phyloP scores from a whole-genome alignment of 2,797 vertebrate genomes.

The Melanotaenia boesemani region DNA sequence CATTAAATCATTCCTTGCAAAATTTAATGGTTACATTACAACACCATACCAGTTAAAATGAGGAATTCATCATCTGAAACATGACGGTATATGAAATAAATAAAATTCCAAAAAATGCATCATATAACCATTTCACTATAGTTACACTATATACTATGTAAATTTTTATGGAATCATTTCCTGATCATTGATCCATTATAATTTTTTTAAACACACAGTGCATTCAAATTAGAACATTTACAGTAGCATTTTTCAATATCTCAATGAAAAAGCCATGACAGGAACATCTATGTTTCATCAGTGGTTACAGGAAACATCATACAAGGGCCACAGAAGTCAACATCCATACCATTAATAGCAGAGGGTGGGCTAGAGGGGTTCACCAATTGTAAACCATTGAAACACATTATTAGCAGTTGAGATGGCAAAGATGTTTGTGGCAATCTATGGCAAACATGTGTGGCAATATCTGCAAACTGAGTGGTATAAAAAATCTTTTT shows the following conservation, averaged over 20 bases:
- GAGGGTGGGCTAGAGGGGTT: conserved; percentile 75
- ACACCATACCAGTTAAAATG: conserved; percentile 86
- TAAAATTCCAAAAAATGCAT: conserved; percentile 74
- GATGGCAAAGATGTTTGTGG: conserved; percentile 55
- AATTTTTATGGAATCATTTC: conserved; percentile 76
- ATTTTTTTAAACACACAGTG: conserved; percentile 77
- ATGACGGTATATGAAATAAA: conserved; percentile 83
- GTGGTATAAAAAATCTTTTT: conserved; percentile 61
- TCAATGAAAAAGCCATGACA: conserved; percentile 83
- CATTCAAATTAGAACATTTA: conserved; percentile 84
- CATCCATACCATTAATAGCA: conserved; percentile 82
- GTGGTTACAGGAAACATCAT: conserved; percentile 79
- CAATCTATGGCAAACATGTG: conserved; percentile 63
- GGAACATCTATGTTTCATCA: conserved; percentile 80
- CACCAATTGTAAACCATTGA: conserved; percentile 79
- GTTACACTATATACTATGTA: conserved; percentile 82
- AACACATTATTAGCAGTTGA: conserved; percentile 75
- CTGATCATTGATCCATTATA: conserved; percentile 77
- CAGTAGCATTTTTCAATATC: conserved; percentile 83
- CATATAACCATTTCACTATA: conserved; percentile 85
- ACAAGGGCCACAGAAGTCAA: conserved; percentile 80
- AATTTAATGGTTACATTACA: conserved; percentile 87
- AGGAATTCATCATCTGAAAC: conserved; percentile 84
- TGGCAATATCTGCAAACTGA: conserved; percentile 65
- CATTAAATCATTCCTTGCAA: conserved; percentile 85